Base-by-base conservation (phyloP, 53 echinoderm and acorn worm genomes). In the Mesocentrotus franciscanus region DNA sequence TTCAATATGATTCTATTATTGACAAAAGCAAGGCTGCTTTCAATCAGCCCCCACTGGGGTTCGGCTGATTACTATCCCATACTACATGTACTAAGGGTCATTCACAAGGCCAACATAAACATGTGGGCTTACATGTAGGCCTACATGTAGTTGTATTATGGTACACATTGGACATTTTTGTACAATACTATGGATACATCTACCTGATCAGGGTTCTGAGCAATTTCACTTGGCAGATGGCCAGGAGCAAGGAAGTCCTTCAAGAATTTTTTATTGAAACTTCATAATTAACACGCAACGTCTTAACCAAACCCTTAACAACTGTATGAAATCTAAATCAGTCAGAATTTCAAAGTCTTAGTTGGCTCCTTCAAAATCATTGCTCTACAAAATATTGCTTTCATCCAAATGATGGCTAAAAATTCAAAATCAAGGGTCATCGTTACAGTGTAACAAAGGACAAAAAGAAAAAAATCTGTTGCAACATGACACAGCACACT, bases 1-100 rank as follows among this genome's bases (percentile, higher is more conserved):
- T 75, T 60, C 93, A 93, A 75, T 93, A 55, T 74, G 76, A 72
- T n/a, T 27, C 57, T 56, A n/a, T 24, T 56, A 60, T 90, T 90
- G 59, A 58, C 90, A 29, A 90, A 29, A 59, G 90, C 61, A 16
- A 90, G 58, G 90, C 81, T 81, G 81, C 36, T 17, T 42, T 33
- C 81, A 81, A 81, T 81, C 81, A 33, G 11, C 33, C 81, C 81
- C 81, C 81, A 81, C 81, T 81, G 81, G 81, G 81, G 22, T 3
- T 17, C 81, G 6, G 81, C 81, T 81, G 81, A 81, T 81, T 81
- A 42, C 81, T 81, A 81, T 81, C 9, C 81, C 81, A 81, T 81
- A 81, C 81, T 36, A 42, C 79, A 81, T 20, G 42, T 0, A 39
- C 32, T 30, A 71, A 22, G 8, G 42, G 36, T 7, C 42, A 81